Evolutionary conservation across 2,888 invertebrate species (phyloP), one percentile per base, ranked within the genome.

Genomic region (Nomada fucata): DNA sequence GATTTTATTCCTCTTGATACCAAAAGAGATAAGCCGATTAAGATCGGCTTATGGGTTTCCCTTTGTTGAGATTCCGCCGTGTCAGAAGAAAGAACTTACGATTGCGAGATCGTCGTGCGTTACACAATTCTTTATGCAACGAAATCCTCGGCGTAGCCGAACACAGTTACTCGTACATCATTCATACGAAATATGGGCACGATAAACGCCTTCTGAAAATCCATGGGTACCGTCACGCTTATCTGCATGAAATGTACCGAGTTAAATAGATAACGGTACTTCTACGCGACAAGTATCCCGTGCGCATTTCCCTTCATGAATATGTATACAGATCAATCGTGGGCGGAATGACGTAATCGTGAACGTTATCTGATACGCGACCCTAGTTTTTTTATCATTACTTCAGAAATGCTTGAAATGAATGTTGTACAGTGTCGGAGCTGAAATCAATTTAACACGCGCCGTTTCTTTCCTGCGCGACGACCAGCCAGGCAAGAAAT

Each of bases 401-500:
- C 42, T 36, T 36, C 47, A 36, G 76, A 79, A 76, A 64, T 52
- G 52, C 15, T 23, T 2, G 42, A n/a, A 53, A 42, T 10, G 20
- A 50, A 57, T 5, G 13, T 7, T 55, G n/a, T n/a, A 57, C 13
- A 18, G 44, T 2, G 26, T 61, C 47, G n/a, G 23, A 71, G 47
- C 50, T 29, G 7, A 47, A 65, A 60, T 57, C 57, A 23, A 10
- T 50, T 4, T 47, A 47, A 29, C 44, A 52, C 36, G 52, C 42
- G 23, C 52, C 11, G 50, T 52, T 52, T 47, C 13, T 55, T 60
- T 78, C 74, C 75, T 63, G 13, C 26, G 9, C 29, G 44, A 44
- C 50, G 29, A 52, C 13, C 63, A 57, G 29, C 61, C 52, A 59
- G 72, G 65, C 72, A 52, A 67, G 73, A 63, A 68, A 78, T 68